A percentile compares a stretch with the other conserved stretches of the same genome.
Conservation (phyloP, 2,888 invertebrate genomes). For the Cerceris ruficornis region DNA sequence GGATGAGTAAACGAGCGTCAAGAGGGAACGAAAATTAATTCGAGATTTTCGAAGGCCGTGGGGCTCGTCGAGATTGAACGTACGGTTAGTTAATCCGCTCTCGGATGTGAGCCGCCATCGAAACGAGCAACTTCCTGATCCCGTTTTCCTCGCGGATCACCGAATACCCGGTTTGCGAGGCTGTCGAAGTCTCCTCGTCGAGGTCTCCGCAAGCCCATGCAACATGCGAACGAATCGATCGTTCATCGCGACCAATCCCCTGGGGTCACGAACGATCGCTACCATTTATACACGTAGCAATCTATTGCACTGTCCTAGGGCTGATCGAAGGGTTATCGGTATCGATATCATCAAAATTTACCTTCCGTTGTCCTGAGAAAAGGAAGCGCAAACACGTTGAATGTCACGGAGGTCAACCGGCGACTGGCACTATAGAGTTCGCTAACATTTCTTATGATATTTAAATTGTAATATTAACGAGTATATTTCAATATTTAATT, state of each 20-base stretch:
- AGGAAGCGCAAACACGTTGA: too few relatives aligned
- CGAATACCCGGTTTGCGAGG: slow-evolving; percentile 36
- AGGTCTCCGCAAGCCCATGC: slow-evolving; percentile 58
- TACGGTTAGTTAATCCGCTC: slow-evolving; percentile 73
- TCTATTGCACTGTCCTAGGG: not conserved
- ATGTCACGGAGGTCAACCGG: too few relatives aligned
- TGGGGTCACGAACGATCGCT: not conserved
- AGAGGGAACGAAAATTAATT: slow-evolving; percentile 65
- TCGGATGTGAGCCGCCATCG: slow-evolving; percentile 62
- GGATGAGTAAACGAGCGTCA: not conserved
- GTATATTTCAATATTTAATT: too few relatives aligned
- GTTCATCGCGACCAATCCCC: slow-evolving; percentile 16
- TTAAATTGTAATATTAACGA: too few relatives aligned
- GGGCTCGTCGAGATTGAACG: slow-evolving; percentile 70
- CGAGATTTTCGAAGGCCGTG: slow-evolving; percentile 66
- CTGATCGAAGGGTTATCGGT: too few relatives aligned
- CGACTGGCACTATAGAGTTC: too few relatives aligned
- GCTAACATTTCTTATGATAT: too few relatives aligned
- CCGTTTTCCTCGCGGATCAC: slow-evolving; percentile 66
- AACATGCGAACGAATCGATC: slow-evolving; percentile 26
- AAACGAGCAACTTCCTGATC: slow-evolving; percentile 68
- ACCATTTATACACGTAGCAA: not conserved
- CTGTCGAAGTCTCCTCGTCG: slow-evolving; percentile 67
- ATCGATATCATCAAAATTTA: too few relatives aligned
- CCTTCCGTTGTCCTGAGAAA: too few relatives aligned